Evolutionary conservation across 2,888 invertebrate species (phyloP), one percentile per base, ranked within the genome.

Genomic region (Acronicta leporina): DNA sequence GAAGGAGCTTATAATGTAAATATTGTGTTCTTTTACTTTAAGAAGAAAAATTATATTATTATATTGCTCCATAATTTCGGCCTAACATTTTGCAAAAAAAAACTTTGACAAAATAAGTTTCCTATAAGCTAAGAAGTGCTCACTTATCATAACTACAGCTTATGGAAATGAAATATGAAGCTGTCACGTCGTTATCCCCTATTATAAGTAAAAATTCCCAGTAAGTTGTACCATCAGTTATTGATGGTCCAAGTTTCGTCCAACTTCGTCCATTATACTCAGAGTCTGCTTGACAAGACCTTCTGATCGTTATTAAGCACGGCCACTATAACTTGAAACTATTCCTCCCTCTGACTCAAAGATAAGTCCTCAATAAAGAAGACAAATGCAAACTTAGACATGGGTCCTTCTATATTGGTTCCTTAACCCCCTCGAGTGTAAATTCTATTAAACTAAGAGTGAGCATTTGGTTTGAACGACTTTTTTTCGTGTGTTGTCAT

Each of bases 181-280:
- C 66, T 50, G 40, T 54, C 68, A 59, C 58, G 57, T 63, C 60
- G 58, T 61, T 55, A 62, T 63, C 33, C 53, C 43, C 63, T 45
- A 53, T 61, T 61, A 73, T 68, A 73, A 75, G 67, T 64, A 73
- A 75, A 78, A 77, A 47, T 43, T 44, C 44, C 41, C 25, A 20
- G 38, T 42, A 73, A 79, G 79, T 80, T 75, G 63, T 75, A 73
- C 84, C 89, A 88, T 91, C 88, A 89, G 88, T 91, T 91, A 91
- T 89, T 87, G 87, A 91, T 88, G 88, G 85, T 85, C 81, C 75
- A 87, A 88, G 83, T 90, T 87, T 63, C 65, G 76, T 77, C 78
- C 82, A 90, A 91, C 85, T 91, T 91, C 75, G 74, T 75, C 89
- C 90, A 91, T 91, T 91, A 89, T 80, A 78, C 76, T 77, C 81